Conservation (phyloP, 2,888 invertebrate genomes). For the Dasypogon diadema region DNA sequence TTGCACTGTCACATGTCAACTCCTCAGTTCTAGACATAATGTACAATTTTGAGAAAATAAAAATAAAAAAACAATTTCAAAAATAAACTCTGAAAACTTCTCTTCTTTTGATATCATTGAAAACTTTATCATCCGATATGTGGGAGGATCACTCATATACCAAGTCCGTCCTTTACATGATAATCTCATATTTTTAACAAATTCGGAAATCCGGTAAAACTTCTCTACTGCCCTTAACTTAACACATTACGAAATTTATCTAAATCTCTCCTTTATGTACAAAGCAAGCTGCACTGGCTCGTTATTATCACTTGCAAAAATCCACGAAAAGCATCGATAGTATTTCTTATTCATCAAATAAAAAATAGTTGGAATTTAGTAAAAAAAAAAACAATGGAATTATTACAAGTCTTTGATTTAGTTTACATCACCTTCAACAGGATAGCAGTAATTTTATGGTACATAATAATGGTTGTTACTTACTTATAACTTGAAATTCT, state of each 20-base stretch:
- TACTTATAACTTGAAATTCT: neutral
- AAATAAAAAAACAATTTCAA: neutral
- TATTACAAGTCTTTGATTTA: slow-evolving; percentile 37
- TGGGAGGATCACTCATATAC: neutral
- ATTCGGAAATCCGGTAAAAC: slow-evolving; percentile 4
- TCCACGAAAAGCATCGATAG: slow-evolving; percentile 46
- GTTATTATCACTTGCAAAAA: slow-evolving; percentile 37
- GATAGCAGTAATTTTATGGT: neutral
- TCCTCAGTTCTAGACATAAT: slow-evolving; percentile 16
- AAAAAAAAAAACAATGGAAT: slow-evolving; percentile 35
- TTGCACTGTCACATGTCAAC: slow-evolving; percentile 46
- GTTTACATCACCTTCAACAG: slow-evolving; percentile 35
- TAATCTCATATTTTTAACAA: slow-evolving; percentile 4
- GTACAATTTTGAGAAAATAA: neutral
- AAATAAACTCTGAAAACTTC: slow-evolving; percentile 24
- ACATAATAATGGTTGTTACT: neutral
- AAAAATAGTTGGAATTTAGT: slow-evolving; percentile 25
- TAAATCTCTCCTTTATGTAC: slow-evolving; percentile 35
- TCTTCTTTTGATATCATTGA: too few species aligned
- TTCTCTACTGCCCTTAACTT: neutral
- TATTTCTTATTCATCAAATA: slow-evolving; percentile 26
- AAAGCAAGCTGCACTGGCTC: slow-evolving; percentile 43
- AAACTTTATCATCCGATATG: too few species aligned
- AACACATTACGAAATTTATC: slow-evolving; percentile 26
- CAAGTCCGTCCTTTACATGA: neutral